These are phyloP conservation scores for Philereme vetulata DNA, from an alignment of 2,888 invertebrate genomes.

Conservation along the genomic window DNA sequence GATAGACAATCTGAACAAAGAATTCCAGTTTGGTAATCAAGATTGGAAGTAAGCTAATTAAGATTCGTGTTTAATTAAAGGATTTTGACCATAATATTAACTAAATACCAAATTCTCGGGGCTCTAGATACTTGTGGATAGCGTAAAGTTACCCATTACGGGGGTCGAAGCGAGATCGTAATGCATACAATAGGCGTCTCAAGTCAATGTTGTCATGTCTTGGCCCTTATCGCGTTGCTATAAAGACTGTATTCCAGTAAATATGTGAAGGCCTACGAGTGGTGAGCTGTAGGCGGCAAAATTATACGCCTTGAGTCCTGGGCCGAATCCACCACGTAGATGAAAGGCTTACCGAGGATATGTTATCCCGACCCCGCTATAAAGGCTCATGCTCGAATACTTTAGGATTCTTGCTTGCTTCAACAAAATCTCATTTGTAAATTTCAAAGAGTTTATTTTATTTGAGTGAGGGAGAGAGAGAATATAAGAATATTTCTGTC, in stretches of 20 bases:
- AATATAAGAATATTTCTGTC: no score
- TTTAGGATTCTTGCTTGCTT: slow-evolving; percentile 45
- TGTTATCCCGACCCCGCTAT: slow-evolving; percentile 48
- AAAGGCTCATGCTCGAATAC: slow-evolving; percentile 50
- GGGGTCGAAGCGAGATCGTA: slow-evolving; percentile 37
- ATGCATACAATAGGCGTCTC: slow-evolving; percentile 20
- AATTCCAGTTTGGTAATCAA: slow-evolving; percentile 1
- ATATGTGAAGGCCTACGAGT: slow-evolving; percentile 20
- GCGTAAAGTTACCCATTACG: slow-evolving; percentile 36
- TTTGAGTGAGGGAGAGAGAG: no score
- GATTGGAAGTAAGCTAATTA: slow-evolving; percentile 6
- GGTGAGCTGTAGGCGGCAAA: slow-evolving; percentile 45
- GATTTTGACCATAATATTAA: slow-evolving; percentile 18
- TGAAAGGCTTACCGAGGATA: slow-evolving; percentile 61
- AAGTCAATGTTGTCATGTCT: slow-evolving; percentile 13
- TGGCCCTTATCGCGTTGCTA: slow-evolving; percentile 21
- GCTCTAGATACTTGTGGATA: slow-evolving; percentile 24
- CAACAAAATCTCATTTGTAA: slow-evolving; percentile 35
- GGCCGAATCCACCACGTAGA: slow-evolving; percentile 46
- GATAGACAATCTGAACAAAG: not conserved
- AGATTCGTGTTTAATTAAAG: slow-evolving; percentile 22
- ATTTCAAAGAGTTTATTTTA: not conserved
- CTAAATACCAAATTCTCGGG: slow-evolving; percentile 16
- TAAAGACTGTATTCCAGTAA: slow-evolving; percentile 32
- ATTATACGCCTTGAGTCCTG: slow-evolving; percentile 55